Conservation (phyloP, 2,113 vertebrate species). For the Neolamprologus falcicula region DNA sequence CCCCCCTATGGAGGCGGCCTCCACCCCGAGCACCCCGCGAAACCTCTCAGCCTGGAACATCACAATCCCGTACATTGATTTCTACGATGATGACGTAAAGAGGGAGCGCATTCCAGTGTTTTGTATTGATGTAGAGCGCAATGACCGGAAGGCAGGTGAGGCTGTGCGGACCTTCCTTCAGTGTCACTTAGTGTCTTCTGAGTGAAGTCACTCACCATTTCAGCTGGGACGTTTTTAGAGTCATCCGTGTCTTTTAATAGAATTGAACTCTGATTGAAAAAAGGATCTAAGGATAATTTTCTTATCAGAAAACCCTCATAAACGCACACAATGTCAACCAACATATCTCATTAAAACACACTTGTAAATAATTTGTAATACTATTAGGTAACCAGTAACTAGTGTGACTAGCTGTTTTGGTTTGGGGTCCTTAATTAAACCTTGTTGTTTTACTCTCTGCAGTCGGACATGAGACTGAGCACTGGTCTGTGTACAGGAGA, state of each 20-base stretch:
- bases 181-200: not conserved
- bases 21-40: constrained; percentile 87
- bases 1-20: constrained; percentile 83
- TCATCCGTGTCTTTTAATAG: not conserved
- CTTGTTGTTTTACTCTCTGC: not conserved
- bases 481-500: constrained; percentile 92
- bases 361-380: not conserved
- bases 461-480: constrained; percentile 93
- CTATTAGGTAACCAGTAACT: not conserved
- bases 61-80: constrained; percentile 92
- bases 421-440: not conserved
- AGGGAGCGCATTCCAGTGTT: constrained; percentile 93
- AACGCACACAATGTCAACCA: not conserved
- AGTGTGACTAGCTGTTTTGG: not conserved
- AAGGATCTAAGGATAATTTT: not conserved
- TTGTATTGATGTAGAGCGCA: constrained; percentile 95
- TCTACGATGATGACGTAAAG: constrained; percentile 87
- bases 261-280: not conserved
- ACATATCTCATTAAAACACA: not conserved
- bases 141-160: constrained; percentile 88
- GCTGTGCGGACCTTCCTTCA: not conserved
- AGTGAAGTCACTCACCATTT: not conserved
- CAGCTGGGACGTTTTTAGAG: not conserved
- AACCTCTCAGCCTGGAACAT: constrained; percentile 95
- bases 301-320: not conserved